Conservation (phyloP, 2,113 vertebrate species). For the Seriola rivoliana region DNA sequence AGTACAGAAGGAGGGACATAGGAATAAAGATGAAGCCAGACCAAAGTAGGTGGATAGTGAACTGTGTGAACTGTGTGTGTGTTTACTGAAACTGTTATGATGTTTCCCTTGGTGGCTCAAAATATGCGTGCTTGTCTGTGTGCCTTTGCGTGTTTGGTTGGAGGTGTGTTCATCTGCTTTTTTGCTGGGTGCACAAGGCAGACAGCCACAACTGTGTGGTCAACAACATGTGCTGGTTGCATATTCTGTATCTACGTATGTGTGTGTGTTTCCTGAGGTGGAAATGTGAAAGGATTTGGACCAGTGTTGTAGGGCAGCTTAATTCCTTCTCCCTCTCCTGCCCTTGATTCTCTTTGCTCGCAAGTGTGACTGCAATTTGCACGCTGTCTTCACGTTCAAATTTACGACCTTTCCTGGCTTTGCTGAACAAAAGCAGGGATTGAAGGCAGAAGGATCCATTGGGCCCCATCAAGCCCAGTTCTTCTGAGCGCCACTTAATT, state of each 20-base stretch:
- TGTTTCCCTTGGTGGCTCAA: conserved; percentile 50
- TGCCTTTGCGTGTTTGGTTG: conserved; percentile 42
- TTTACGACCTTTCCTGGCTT: conserved; percentile 80
- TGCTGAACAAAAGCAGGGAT: conserved; percentile 80
- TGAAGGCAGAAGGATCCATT: conserved; percentile 77
- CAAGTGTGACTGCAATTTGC: conserved; percentile 85
- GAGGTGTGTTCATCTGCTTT: conserved; percentile 58
- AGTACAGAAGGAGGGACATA: conserved; percentile 3
- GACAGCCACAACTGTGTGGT: conserved; percentile 40
- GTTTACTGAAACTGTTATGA: conserved; percentile 55
- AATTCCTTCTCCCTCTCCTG: conserved; percentile 68
- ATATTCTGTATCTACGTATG: conserved; percentile 15
- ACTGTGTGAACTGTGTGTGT: conserved; percentile 30
- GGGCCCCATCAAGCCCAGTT: conserved; percentile 75
- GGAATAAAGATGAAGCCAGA: conserved; percentile 24
- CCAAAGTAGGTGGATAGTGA: conserved; percentile 10
- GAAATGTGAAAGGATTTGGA: conserved; percentile 64
- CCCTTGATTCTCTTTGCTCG: conserved; percentile 69
- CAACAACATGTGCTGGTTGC: conserved; percentile 45
- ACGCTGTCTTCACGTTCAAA: conserved; percentile 82
- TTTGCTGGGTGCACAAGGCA: conserved; percentile 9
- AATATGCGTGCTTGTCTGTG: conserved; percentile 42
- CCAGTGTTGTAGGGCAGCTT: conserved; percentile 52
- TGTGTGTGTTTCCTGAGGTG: conserved; percentile 44
- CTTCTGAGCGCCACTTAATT: conserved; percentile 79